Evolutionary conservation across 2,797 vertebrate genomes (phyloP).

Genomic region (Anolis apletophallus): DNA sequence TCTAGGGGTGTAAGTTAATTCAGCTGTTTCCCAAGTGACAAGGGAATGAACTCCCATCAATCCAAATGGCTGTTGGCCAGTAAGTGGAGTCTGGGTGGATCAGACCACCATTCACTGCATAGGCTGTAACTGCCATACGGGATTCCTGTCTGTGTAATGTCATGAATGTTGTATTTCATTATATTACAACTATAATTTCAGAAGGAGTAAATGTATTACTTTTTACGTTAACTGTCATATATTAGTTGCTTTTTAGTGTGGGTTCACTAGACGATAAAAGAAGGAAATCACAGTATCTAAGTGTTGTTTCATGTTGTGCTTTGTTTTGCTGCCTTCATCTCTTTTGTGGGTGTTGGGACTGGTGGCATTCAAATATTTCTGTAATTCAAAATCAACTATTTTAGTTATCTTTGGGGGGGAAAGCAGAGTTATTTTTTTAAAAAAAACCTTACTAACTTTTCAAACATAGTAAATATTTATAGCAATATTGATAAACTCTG

Average conservation of each 20-base stretch:
- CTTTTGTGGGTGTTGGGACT: neutral
- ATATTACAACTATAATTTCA: neutral
- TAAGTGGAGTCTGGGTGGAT: no score
- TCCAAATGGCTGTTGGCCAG: no score
- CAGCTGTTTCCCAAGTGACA: no score
- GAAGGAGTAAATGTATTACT: neutral
- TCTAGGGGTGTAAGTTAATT: no score
- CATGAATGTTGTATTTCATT: neutral
- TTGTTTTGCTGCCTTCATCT: neutral
- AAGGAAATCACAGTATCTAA: neutral
- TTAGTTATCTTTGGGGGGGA: neutral
- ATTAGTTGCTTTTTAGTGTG: neutral
- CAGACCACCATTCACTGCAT: no score
- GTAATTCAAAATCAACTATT: neutral
- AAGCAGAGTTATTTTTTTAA: neutral
- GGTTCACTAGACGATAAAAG: neutral
- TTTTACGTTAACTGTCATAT: neutral
- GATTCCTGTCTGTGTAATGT: no score
- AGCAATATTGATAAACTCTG: neutral
- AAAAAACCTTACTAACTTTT: neutral
- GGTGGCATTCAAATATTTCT: neutral
- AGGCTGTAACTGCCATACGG: no score
- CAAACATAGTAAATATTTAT: conserved; percentile 13
- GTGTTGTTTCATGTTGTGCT: no score
- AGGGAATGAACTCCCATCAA: no score